Evolutionary conservation across 2,113 vertebrate genomes (phyloP).

Genomic region (Eurypyga helias): DNA sequence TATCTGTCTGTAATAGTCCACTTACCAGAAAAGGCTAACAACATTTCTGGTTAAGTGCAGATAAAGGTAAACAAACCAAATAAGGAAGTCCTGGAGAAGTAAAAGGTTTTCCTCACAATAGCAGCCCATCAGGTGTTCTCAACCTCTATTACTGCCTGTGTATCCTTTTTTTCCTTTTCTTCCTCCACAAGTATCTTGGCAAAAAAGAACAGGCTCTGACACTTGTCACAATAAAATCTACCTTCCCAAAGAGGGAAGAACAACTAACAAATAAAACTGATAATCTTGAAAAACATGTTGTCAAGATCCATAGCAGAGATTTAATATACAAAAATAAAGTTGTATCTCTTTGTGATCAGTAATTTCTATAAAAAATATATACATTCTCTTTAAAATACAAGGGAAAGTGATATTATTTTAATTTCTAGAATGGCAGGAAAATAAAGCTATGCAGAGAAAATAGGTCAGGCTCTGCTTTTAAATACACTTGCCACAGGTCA

Average conservation of each 20-base stretch:
- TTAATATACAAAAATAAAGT: not conserved
- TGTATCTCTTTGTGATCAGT: not conserved
- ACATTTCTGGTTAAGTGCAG: not conserved
- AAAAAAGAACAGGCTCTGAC: conserved; percentile 1
- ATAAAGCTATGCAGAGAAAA: not conserved
- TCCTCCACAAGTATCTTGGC: not conserved
- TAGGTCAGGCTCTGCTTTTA: not conserved
- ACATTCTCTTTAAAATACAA: no score
- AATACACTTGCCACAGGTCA: not conserved
- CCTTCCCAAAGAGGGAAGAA: not conserved
- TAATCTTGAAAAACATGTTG: not conserved
- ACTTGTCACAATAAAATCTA: not conserved
- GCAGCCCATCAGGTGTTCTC: not conserved
- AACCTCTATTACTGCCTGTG: not conserved
- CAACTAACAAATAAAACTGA: not conserved
- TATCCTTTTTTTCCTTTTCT: not conserved
- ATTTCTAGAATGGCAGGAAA: not conserved
- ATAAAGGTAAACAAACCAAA: not conserved
- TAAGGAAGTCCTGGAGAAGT: not conserved
- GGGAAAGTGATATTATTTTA: no score
- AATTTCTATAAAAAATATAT: not conserved
- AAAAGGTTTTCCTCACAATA: not conserved
- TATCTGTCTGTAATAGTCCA: not conserved
- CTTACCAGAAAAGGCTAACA: not conserved
- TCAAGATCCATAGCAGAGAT: not conserved